These are phyloP conservation scores for Deroplatys truncata DNA, from an alignment of 2,888 invertebrate genomes.

Conservation along the genomic window DNA sequence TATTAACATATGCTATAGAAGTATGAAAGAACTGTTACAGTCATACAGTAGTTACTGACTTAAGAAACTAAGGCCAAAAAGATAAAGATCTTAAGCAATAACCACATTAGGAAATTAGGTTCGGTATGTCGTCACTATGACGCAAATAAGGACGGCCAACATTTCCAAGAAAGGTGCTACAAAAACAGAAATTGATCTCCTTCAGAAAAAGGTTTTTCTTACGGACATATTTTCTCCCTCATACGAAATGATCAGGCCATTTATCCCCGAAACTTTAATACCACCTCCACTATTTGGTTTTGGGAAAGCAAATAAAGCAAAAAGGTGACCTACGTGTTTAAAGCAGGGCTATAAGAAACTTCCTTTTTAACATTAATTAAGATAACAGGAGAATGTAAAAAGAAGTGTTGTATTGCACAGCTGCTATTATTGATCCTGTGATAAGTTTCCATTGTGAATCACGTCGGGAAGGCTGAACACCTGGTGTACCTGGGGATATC, in stretches of 20 bases:
- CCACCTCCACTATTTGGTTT: not conserved
- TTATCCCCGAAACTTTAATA: not conserved
- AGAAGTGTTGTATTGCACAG: not conserved
- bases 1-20: no score
- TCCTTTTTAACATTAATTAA: not conserved
- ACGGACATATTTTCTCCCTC: not conserved
- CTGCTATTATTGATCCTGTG: not conserved
- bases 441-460: not conserved
- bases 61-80: no score
- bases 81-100: no score
- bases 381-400: not conserved
- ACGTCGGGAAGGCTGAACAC: not conserved
- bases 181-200: no score
- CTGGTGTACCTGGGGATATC: not conserved
- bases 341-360: not conserved
- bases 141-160: no score
- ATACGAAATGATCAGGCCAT: not conserved
- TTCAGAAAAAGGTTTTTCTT: no score
- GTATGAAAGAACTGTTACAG: no score
- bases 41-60: no score
- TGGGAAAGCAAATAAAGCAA: not conserved
- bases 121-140: no score
- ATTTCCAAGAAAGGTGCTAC: no score
- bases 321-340: not conserved
- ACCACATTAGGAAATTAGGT: no score